Conservation (phyloP, 1,140 invertebrate species). For the Caerostris darwini region DNA sequence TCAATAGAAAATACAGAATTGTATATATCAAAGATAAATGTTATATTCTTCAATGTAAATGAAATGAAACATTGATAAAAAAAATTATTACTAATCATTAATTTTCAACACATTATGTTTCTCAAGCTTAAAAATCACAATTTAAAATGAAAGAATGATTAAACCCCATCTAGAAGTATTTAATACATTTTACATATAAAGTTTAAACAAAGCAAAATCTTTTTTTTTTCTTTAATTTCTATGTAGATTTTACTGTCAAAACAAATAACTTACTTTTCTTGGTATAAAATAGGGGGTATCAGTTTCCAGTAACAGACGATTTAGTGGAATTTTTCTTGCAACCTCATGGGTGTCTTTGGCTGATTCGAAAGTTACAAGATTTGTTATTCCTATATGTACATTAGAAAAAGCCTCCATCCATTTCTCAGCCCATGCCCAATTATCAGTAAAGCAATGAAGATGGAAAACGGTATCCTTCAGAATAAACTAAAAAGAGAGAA, state of each 20-base stretch:
- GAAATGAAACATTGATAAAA: too few relatives aligned
- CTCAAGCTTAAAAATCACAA: too few relatives aligned
- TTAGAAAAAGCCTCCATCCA: conserved; percentile 82
- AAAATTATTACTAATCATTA: too few relatives aligned
- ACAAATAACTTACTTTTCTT: not conserved
- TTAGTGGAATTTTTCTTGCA: conserved; percentile 81
- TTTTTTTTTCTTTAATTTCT: too few relatives aligned
- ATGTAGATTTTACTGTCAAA: not conserved
- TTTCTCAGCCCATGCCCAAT: conserved; percentile 80
- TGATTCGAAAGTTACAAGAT: conserved; percentile 82
- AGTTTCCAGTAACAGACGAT: conserved; percentile 83
- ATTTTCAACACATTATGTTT: too few relatives aligned
- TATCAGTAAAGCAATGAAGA: conserved; percentile 83
- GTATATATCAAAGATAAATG: too few relatives aligned
- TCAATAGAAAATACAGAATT: too few relatives aligned
- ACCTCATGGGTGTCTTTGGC: conserved; percentile 81
- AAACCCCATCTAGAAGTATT: too few relatives aligned
- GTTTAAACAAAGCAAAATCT: too few relatives aligned
- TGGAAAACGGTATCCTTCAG: conserved; percentile 82
- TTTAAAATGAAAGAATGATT: too few relatives aligned
- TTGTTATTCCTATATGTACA: conserved; percentile 83
- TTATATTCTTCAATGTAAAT: too few relatives aligned
- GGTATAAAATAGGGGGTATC: conserved; percentile 84
- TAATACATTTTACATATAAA: too few relatives aligned
- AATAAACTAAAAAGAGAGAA: conserved; percentile 80